Evolutionary conservation across 1,140 invertebrate species (phyloP), one percentile per base, ranked within the genome.

Genomic region (Pogonognathellus flavescens): DNA sequence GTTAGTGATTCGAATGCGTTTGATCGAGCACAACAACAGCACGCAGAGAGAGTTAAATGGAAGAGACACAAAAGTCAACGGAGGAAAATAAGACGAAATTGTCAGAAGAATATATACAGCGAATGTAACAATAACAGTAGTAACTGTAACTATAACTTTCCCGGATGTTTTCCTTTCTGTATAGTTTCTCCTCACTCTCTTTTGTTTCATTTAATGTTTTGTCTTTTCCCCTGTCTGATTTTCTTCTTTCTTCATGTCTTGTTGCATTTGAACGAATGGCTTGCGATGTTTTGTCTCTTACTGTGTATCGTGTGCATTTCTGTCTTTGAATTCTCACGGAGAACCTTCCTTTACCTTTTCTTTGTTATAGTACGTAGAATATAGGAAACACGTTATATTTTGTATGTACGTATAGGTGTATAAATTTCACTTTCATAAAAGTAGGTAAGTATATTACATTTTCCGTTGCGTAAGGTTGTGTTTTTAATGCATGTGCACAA

Each of bases 151-250:
- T 41, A 66, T 76, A 76, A 76, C 70, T 76, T 76, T 76, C 70
- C 70, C 70, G 70, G 70, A 76, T 76, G 70, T 49, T n/a, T 70
- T 50, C 31, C 31, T 41, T 41, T 41, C n/a, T 41, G 2, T 41
- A 6, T 41, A 41, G 31, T 41, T 76, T 18, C 31, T 31, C 31
- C 16, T 31, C n/a, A 49, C 2, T 1, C 49, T 50, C 41, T 76
- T 49, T 76, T 76, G 41, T 76, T 76, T 76, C 70, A 76, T 76
- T 76, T 76, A 76, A 76, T 76, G 70, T 76, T 76, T 76, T 76
- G 31, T 18, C 41, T 76, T 76, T 25, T 25, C 5, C 70, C 49
- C 25, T 49, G 31, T 31, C n/a, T 76, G 11, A 60, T 31, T 49
- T 49, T 25, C 25, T 72, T 72, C 60, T 62, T 62, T 22, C 18